Conservation (phyloP, 2,113 vertebrate genomes). For the Manacus vitellinus region DNA sequence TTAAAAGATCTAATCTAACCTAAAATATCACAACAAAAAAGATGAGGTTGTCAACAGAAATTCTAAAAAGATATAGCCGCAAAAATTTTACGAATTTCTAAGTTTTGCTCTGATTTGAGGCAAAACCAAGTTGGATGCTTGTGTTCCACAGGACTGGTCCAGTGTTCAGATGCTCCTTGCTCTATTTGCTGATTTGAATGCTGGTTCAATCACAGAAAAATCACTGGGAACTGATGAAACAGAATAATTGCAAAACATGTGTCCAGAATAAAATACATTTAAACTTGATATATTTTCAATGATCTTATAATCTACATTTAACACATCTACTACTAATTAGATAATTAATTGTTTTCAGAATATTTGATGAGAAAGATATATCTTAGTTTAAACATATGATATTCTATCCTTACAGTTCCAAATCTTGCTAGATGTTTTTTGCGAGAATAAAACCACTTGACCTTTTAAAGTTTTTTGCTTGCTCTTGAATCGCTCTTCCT, state of each 20-base stretch:
- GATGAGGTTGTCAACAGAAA: not conserved
- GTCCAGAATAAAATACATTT: not conserved
- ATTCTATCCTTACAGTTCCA: not conserved
- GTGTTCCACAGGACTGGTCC: not conserved
- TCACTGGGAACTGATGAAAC: not conserved
- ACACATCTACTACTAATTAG: not conserved
- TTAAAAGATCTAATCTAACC: not conserved
- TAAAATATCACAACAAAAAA: not conserved
- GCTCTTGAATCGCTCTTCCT: not conserved
- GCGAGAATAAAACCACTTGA: not conserved
- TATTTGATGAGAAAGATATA: not conserved
- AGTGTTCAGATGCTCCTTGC: not conserved
- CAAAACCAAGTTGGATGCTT: not conserved
- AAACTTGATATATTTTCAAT: not conserved
- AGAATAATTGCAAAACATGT: not conserved
- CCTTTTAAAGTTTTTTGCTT: not conserved
- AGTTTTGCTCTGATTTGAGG: not conserved
- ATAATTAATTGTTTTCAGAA: not conserved
- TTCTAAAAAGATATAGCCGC: not conserved
- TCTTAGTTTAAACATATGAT: not conserved
- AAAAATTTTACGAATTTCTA: not conserved
- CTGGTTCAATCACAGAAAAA: not conserved
- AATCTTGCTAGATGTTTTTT: not conserved
- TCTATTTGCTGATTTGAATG: not conserved
- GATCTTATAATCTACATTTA: not conserved